Evolutionary conservation across 2,113 vertebrate genomes (phyloP).

Genomic region (Euleptes europaea): DNA sequence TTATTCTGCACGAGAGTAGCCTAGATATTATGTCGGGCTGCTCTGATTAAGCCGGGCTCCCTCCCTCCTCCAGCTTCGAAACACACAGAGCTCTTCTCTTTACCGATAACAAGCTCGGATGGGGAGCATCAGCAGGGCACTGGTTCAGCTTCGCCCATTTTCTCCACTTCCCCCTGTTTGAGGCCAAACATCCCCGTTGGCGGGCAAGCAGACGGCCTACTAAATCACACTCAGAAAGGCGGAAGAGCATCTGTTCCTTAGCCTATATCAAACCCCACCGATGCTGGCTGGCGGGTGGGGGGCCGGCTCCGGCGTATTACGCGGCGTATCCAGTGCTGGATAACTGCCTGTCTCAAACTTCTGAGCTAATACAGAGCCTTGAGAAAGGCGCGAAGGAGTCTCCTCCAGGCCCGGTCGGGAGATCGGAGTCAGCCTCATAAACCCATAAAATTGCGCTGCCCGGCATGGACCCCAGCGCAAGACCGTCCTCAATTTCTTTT

Average conservation of each 20-base stretch:
- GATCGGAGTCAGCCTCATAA: constrained; percentile 34
- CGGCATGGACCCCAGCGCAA: background rate
- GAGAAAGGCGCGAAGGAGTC: background rate
- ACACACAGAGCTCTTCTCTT: background rate
- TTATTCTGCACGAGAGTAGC: background rate
- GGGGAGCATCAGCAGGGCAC: background rate
- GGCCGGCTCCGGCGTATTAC: constrained; percentile 15
- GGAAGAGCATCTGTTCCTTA: constrained; percentile 25
- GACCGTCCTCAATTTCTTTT: constrained; percentile 33
- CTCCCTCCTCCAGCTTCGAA: background rate
- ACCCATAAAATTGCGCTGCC: background rate
- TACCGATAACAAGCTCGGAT: constrained; percentile 22
- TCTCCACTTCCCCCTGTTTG: background rate
- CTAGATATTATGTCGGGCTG: background rate
- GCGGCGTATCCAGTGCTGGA: constrained; percentile 5
- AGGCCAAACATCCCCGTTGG: constrained; percentile 9
- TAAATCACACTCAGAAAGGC: constrained; percentile 28
- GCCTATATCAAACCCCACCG: constrained; percentile 31
- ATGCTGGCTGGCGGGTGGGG: background rate
- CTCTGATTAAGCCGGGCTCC: background rate
- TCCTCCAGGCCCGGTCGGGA: constrained; percentile 3
- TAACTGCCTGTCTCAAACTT: constrained; percentile 13
- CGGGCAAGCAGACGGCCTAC: background rate
- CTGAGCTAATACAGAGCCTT: background rate
- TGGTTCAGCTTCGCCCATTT: background rate